Conservation (phyloP, 2,797 vertebrate species). For the Sebastes wilsoni region DNA sequence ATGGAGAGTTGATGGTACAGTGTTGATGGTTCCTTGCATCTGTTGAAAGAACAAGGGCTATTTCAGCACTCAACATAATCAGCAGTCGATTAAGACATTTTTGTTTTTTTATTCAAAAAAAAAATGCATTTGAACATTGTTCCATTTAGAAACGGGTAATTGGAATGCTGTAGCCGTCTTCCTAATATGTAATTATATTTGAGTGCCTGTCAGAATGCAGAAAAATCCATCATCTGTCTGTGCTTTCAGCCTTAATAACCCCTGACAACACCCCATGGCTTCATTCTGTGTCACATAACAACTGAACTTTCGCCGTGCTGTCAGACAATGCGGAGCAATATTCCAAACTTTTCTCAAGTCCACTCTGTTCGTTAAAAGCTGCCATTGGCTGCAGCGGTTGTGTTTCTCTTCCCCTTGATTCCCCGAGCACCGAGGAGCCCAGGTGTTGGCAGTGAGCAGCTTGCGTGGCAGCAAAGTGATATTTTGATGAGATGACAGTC, state of each 20-base stretch:
- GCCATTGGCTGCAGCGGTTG: conserved; percentile 25
- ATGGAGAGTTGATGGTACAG: neutral
- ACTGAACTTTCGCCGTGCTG: conserved; percentile 14
- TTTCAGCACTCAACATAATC: conserved; percentile 1
- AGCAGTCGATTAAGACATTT: neutral
- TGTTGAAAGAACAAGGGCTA: neutral
- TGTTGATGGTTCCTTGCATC: neutral
- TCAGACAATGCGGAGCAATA: conserved; percentile 19
- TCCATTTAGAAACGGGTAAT: conserved; percentile 4
- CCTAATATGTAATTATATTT: conserved; percentile 43
- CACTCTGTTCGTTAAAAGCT: conserved; percentile 35
- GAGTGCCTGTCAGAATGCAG: conserved; percentile 41
- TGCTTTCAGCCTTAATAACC: conserved; percentile 31
- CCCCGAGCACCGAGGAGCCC: conserved; percentile 60
- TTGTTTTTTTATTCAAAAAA: neutral
- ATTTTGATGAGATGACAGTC: conserved; percentile 77
- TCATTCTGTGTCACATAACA: conserved; percentile 22
- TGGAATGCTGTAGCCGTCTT: conserved; percentile 3
- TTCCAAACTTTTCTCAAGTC: conserved; percentile 50
- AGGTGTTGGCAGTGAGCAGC: conserved; percentile 78
- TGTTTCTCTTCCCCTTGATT: conserved; percentile 45
- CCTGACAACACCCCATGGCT: conserved; percentile 10
- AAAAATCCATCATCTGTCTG: conserved; percentile 27
- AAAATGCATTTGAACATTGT: conserved; percentile 18
- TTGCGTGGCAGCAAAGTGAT: conserved; percentile 70